These are phyloP conservation scores for Dasyprocta punctata DNA, from an alignment of 2,113 vertebrate species.

Conservation along the genomic window DNA sequence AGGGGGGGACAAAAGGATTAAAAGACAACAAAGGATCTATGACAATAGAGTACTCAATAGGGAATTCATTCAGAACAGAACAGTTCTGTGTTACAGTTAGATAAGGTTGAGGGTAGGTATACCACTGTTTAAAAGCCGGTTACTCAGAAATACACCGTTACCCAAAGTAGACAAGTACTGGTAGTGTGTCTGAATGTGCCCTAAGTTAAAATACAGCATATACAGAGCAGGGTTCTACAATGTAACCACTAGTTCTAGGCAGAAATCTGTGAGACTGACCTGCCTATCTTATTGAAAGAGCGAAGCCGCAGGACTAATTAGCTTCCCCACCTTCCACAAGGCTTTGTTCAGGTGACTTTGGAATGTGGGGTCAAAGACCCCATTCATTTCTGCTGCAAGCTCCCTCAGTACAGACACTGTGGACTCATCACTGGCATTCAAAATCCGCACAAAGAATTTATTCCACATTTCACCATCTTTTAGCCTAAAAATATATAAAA, in stretches of 20 bases:
- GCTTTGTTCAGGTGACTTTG: conserved; percentile 83
- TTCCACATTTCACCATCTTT: conserved; percentile 85
- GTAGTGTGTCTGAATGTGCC: not conserved
- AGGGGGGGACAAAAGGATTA: not conserved
- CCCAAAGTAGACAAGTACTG: not conserved
- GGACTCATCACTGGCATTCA: conserved; percentile 85
- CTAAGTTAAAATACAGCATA: not conserved
- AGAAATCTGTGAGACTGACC: not conserved
- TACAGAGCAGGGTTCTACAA: not conserved
- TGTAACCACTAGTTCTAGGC: not conserved
- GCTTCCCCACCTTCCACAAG: conserved; percentile 82
- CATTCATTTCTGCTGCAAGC: conserved; percentile 83
- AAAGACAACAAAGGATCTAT: not conserved
- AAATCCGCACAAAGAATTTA: conserved; percentile 86
- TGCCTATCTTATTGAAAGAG: conserved; percentile 68
- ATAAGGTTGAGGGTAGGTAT: not conserved
- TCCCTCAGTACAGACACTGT: conserved; percentile 85
- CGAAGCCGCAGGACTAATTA: conserved; percentile 70
- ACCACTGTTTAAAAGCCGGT: too few species aligned
- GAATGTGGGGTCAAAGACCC: conserved; percentile 83
- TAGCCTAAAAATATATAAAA: conserved; percentile 83
- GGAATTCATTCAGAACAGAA: not conserved
- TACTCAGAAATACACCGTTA: conserved; percentile 11
- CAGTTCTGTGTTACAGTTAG: conserved; percentile 32
- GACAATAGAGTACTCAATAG: not conserved